Percentiles rank a stretch among this genome's conserved stretches.
These are phyloP conservation scores for Oncorhynchus clarkii DNA, from an alignment of 2,113 vertebrate genomes.

Conservation along the genomic window DNA sequence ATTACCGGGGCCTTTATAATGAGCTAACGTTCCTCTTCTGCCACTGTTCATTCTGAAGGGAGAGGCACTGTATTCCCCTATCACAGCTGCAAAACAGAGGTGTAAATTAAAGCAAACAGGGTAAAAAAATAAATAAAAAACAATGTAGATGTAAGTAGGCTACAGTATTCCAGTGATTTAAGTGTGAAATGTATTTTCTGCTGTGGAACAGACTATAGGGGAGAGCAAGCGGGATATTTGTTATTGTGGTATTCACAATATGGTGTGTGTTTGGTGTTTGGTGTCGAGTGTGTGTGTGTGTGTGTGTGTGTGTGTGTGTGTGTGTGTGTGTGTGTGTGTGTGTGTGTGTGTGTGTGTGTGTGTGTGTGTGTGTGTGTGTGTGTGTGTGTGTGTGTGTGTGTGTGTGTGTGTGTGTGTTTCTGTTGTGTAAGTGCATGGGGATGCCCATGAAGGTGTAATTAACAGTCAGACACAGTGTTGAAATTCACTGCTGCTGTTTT, in stretches of 20 bases:
- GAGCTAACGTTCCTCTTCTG: constrained; percentile 64
- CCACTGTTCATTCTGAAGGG: constrained; percentile 53
- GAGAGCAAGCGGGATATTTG: neutral
- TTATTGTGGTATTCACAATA: constrained; percentile 11
- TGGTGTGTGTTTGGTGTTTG: neutral
- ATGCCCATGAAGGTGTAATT: neutral
- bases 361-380: neutral
- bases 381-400: neutral
- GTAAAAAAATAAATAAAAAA: constrained; percentile 12
- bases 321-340: neutral
- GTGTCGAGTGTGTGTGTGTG: too few relatives aligned
- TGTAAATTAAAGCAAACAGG: constrained; percentile 71
- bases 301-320: neutral
- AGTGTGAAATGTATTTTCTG: neutral
- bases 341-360: too few relatives aligned
- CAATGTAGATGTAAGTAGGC: neutral
- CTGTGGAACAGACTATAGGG: neutral
- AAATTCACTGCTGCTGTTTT: constrained; percentile 37
- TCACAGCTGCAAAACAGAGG: constrained; percentile 70
- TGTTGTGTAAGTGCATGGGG: neutral
- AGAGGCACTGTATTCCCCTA: constrained; percentile 55
- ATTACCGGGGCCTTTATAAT: constrained; percentile 71
- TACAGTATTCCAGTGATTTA: constrained; percentile 35
- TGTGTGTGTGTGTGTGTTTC: constrained; percentile 2
- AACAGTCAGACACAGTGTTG: neutral